Conservation (phyloP, 2,797 vertebrate species). For the Neomorphus geoffroyi region DNA sequence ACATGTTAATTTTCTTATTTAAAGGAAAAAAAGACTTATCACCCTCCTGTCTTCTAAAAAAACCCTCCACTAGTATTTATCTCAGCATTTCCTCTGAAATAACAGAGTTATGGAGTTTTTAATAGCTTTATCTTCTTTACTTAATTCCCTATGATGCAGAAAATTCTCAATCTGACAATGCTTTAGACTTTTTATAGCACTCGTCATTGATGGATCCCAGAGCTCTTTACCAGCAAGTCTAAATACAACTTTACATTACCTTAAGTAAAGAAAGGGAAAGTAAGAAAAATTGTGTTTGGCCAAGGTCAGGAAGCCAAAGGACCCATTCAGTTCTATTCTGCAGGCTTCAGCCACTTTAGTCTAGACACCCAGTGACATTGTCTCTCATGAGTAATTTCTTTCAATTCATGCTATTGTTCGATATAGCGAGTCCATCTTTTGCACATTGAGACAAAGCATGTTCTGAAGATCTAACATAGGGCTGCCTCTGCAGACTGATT, state of each 20-base stretch:
- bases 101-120: background rate
- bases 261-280: background rate
- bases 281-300: background rate
- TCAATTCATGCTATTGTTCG: background rate
- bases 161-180: background rate
- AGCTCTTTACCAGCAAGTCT: background rate
- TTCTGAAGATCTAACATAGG: background rate
- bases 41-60: background rate
- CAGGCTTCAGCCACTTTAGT: background rate
- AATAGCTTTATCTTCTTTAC: constrained; percentile 34
- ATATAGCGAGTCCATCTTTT: background rate
- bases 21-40: background rate
- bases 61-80: background rate
- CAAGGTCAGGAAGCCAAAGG: background rate
- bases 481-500: background rate
- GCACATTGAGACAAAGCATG: background rate
- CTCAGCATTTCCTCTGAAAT: background rate
- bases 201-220: background rate
- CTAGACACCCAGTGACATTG: background rate
- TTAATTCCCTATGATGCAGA: constrained; percentile 14
- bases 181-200: constrained; percentile 5
- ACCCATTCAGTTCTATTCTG: background rate
- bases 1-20: background rate
- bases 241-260: background rate
- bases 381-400: background rate